A percentile compares a stretch with the other conserved stretches of the same genome.
Conservation (phyloP, 1,140 invertebrate species). For the Magallana angulata region DNA sequence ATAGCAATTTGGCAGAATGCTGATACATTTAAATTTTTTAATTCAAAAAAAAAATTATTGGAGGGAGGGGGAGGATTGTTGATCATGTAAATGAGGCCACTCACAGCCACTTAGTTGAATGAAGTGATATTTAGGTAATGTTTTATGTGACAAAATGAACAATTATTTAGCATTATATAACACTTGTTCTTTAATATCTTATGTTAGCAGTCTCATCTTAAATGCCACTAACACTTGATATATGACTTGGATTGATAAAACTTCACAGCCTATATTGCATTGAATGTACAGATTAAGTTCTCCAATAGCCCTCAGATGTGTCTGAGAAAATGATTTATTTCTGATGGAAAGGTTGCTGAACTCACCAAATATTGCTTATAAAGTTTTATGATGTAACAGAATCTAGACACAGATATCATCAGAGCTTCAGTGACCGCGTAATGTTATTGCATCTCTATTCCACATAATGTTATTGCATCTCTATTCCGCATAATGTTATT, state of each 20-base stretch:
- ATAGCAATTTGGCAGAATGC: too few relatives aligned
- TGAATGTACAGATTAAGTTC: slow-evolving; percentile 6
- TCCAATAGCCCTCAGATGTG: background rate
- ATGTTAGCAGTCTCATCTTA: background rate
- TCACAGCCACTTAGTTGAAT: too few relatives aligned
- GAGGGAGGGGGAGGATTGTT: too few relatives aligned
- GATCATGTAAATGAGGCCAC: too few relatives aligned
- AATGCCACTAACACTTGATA: slow-evolving; percentile 7
- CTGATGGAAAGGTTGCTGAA: slow-evolving; percentile 6
- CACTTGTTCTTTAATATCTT: background rate
- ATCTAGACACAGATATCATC: slow-evolving; percentile 4
- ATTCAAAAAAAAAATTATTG: too few relatives aligned
- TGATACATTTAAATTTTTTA: too few relatives aligned
- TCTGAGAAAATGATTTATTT: slow-evolving; percentile 17
- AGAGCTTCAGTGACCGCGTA: background rate
- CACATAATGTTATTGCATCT: background rate
- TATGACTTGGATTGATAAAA: slow-evolving; percentile 19
- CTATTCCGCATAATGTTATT: background rate
- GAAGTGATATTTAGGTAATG: too few relatives aligned
- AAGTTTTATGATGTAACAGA: slow-evolving; percentile 29
- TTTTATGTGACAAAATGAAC: too few relatives aligned
- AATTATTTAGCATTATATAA: too few relatives aligned
- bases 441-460: background rate
- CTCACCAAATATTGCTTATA: slow-evolving; percentile 8
- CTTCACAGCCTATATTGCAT: background rate